A percentile compares a stretch with the other conserved stretches of the same genome.
phyloP scores from a whole-genome alignment of 2,797 vertebrate genomes.

The Hypotaenidia okinawae region DNA sequence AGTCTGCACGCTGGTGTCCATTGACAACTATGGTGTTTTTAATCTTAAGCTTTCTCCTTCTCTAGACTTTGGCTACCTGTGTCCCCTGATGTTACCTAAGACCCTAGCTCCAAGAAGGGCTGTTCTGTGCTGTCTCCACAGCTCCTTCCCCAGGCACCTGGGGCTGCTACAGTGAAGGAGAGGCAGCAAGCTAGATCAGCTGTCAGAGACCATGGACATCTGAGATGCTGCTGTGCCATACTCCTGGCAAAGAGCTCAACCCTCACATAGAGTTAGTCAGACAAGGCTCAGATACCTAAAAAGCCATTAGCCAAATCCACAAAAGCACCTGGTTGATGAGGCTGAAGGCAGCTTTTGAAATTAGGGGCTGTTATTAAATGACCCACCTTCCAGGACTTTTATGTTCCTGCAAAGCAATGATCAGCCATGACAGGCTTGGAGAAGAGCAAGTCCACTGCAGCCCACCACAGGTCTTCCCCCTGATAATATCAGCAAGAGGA shows the following conservation, averaged over 20 bases:
- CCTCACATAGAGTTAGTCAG: neutral
- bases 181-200: neutral
- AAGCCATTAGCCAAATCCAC: neutral
- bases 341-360: neutral
- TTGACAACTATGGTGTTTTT: rapidly evolving
- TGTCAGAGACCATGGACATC: neutral
- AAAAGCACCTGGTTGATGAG: neutral
- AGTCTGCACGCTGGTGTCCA: neutral
- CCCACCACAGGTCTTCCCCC: neutral
- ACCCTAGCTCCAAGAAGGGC: neutral
- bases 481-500: neutral
- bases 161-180: neutral
- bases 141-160: neutral
- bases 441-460: neutral
- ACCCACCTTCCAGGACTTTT: neutral
- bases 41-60: neutral
- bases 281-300: neutral
- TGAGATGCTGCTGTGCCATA: neutral
- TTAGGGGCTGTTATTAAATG: neutral
- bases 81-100: neutral
- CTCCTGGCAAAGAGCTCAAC: neutral
- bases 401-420: neutral
- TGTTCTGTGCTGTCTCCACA: neutral
- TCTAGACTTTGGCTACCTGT: neutral
- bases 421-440: neutral